Base-by-base conservation (phyloP, 2,797 vertebrate genomes). In the Melanotaenia boesemani region DNA sequence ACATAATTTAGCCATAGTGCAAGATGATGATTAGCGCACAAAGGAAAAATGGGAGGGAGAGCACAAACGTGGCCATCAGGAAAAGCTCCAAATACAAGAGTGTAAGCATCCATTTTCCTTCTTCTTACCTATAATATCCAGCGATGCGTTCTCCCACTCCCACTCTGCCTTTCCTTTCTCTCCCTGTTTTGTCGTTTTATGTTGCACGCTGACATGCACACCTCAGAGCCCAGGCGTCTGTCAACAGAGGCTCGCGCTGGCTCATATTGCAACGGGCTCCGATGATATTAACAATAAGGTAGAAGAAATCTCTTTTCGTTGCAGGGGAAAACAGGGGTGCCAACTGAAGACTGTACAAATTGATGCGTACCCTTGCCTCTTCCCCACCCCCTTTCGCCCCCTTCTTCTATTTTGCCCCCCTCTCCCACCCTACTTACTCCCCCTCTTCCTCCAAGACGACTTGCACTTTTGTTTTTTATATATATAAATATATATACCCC, bases 311-410 rank as follows among this genome's bases (percentile, higher is more conserved):
- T 83, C 83, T 88, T 84, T 78, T 93, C 91, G 88, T 88, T 91
- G 92, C 91, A 87, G 89, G 80, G 69, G 86, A 92, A 92, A 86
- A 67, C 86, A 84, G 91, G 93, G 94, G 93, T 93, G 92, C 93
- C 89, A 94, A 93, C 83, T 91, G 92, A 93, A 91, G 91, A 94
- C 94, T 95, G 92, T 93, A 94, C 93, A 95, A 94, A 95, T 94
- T 94, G 94, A 95, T 94, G 94, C 94, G 93, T 94, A 92, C 92
- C 90, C 90, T 93, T 88, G 89, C 88, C 91, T 91, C 89, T 91
- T 88, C 88, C 90, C 88, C 91, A 85, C 89, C 89, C 90, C 92
- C 90, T 89, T 90, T 94, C 81, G 74, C 77, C 84, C 84, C 87
- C 81, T 72, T 82, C 81, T 70, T 80, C 63, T 72, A 72, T 70